Percentiles rank a stretch among this genome's conserved stretches.
These are phyloP conservation scores for Anastatus disparis DNA, from an alignment of 1,140 invertebrate genomes.

Conservation along the genomic window DNA sequence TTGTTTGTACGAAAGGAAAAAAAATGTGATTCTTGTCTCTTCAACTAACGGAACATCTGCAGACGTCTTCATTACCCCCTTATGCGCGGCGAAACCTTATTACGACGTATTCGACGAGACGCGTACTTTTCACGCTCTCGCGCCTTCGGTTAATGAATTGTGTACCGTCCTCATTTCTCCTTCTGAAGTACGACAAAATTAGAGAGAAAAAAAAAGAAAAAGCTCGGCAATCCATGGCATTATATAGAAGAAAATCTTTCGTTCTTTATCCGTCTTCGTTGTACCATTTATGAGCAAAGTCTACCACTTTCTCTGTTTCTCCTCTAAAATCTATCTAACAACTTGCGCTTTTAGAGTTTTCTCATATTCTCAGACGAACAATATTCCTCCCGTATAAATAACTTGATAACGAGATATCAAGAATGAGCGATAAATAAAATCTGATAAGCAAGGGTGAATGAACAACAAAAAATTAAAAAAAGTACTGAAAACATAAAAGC, in stretches of 20 bases:
- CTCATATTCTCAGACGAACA: constrained; percentile 48
- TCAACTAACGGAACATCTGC: neutral
- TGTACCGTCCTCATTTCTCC: constrained; percentile 9
- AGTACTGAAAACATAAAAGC: too few relatives aligned
- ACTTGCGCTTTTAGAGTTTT: too few relatives aligned
- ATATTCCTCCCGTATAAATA: constrained; percentile 54
- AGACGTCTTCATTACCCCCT: constrained; percentile 28
- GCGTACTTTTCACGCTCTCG: constrained; percentile 15
- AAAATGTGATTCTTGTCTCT: neutral
- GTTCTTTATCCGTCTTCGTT: constrained; percentile 6
- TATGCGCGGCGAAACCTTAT: constrained; percentile 33
- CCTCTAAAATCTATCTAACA: too few relatives aligned
- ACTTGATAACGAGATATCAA: constrained; percentile 48
- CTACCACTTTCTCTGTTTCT: constrained; percentile 16
- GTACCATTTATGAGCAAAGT: neutral
- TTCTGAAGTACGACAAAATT: neutral
- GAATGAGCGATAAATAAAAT: neutral
- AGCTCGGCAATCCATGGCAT: neutral
- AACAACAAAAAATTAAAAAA: constrained; percentile 40
- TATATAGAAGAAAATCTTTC: constrained; percentile 19
- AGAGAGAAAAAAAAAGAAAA: neutral
- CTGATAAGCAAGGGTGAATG: neutral
- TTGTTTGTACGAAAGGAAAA: constrained; percentile 8
- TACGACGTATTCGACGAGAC: constrained; percentile 8
- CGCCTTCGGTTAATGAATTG: constrained; percentile 31